phyloP scores from a whole-genome alignment of 2,888 invertebrate species.

The Hirudinaria manillensis region DNA sequence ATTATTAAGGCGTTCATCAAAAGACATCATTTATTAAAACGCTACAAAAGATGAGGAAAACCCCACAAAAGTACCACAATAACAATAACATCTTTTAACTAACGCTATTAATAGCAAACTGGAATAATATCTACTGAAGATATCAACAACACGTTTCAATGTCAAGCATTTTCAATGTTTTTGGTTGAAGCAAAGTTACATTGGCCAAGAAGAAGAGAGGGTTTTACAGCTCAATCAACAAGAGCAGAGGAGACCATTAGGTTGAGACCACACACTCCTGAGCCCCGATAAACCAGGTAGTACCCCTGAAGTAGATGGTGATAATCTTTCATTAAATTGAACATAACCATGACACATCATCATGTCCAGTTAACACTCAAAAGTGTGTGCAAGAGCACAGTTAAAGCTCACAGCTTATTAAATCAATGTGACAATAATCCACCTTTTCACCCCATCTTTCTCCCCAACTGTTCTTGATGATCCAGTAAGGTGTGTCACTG shows the following conservation, averaged over 20 bases:
- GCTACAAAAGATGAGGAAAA: too few species aligned
- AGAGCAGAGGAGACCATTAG: conserved; percentile 78
- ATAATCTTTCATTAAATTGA: conserved; percentile 18
- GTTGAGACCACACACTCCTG: conserved; percentile 88
- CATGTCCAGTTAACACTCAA: too few species aligned
- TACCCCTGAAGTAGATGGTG: conserved; percentile 65
- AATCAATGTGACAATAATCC: conserved; percentile 18
- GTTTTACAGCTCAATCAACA: conserved; percentile 41
- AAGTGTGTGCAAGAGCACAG: background rate
- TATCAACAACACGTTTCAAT: too few species aligned
- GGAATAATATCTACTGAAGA: too few species aligned
- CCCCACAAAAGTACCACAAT: too few species aligned
- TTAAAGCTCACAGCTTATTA: background rate
- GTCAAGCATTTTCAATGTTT: too few species aligned
- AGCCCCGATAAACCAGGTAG: conserved; percentile 86
- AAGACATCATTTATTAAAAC: too few species aligned
- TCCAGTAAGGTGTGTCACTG: conserved; percentile 69
- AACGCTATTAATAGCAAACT: too few species aligned
- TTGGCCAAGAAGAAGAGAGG: too few species aligned
- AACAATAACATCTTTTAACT: too few species aligned
- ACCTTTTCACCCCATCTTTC: conserved; percentile 76
- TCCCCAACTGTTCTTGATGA: conserved; percentile 92
- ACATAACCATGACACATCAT: background rate
- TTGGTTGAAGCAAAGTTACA: too few species aligned
- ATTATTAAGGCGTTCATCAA: too few species aligned